Base-by-base conservation (phyloP, 1,140 invertebrate species). In the Penaeus chinensis region DNA sequence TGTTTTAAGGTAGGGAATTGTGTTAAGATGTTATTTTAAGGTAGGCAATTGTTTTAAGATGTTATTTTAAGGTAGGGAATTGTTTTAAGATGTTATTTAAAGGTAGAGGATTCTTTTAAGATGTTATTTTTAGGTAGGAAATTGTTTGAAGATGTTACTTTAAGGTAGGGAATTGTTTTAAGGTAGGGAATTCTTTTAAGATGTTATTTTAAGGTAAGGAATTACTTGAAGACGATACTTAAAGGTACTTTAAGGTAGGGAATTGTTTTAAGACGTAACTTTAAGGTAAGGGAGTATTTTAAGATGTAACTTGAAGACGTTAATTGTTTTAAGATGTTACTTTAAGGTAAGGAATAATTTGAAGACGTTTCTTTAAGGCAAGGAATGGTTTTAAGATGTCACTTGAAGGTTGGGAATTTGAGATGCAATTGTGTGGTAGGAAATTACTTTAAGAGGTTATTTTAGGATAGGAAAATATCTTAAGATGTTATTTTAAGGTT, bases 141-240 rank as follows among this genome's bases (percentile, higher is more conserved):
- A 32, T 32, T 32, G 32, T 32, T 32, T 32, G 0, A 32, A 32
- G 2, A 32, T 32, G 32, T 32, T 32, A 32, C 2, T 32, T 32
- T 32, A 32, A 32, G 32, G 32, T 32, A 32, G 32, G 32, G 32
- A 32, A 32, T 32, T 32, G 1, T 32, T 32, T 32, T 32, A 32
- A 32, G 32, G 32, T 32, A 32, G 32, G 32, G 32, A 1, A 32
- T 32, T 32, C 1, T 32, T 2, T 32, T 32, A 32, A 69, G 24
- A 24, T 69, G 65, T 69, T 22, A 22, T 2, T 69, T 22, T 69
- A 24, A 24, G 32, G 32, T 32, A 32, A 32, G 32, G 2, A 32
- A 32, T 32, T 32, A 32, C 32, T 32, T 32, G 32, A 32, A 32
- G 92, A 62, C 89, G 89, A 76, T 91, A 91, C 27, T 90, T 93